Percentiles rank a stretch among this genome's conserved stretches.
Evolutionary conservation across 2,888 invertebrate species (phyloP).

Genomic region (Lordiphosa fenestrarum): DNA sequence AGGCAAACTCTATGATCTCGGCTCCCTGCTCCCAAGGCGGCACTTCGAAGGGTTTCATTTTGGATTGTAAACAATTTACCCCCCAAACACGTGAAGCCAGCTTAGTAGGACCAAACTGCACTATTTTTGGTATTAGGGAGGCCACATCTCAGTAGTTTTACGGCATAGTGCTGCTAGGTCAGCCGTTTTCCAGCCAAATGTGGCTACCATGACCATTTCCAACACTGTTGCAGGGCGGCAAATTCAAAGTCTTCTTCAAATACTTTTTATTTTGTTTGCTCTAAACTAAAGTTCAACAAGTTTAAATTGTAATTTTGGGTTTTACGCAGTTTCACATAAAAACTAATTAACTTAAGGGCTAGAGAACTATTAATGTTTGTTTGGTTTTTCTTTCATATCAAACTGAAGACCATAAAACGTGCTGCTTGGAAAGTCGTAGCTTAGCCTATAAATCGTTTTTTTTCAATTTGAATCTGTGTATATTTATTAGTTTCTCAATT

Average conservation of each 20-base stretch:
- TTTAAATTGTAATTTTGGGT: constrained; percentile 71
- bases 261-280: constrained; percentile 63
- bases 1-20: constrained; percentile 57
- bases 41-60: constrained; percentile 70
- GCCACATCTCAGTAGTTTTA: no score
- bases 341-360: constrained; percentile 62
- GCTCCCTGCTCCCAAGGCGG: constrained; percentile 65
- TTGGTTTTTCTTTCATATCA: constrained; percentile 27
- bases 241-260: constrained; percentile 42
- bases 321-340: constrained; percentile 49
- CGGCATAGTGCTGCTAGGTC: no score
- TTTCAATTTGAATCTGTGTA: constrained; percentile 14
- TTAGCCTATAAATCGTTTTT: constrained; percentile 23
- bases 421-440: constrained; percentile 52
- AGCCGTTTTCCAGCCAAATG: no score
- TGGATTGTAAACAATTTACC: constrained; percentile 16
- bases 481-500: constrained; percentile 21
- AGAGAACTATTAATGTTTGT: constrained; percentile 33
- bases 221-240: constrained; percentile 1
- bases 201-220: background rate
- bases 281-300: constrained; percentile 72
- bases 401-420: constrained; percentile 59
- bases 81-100: constrained; percentile 48
- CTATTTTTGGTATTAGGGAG: no score
- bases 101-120: no score